Evolutionary conservation across 2,888 invertebrate genomes (phyloP).

Genomic region (Limnephilus marmoratus): DNA sequence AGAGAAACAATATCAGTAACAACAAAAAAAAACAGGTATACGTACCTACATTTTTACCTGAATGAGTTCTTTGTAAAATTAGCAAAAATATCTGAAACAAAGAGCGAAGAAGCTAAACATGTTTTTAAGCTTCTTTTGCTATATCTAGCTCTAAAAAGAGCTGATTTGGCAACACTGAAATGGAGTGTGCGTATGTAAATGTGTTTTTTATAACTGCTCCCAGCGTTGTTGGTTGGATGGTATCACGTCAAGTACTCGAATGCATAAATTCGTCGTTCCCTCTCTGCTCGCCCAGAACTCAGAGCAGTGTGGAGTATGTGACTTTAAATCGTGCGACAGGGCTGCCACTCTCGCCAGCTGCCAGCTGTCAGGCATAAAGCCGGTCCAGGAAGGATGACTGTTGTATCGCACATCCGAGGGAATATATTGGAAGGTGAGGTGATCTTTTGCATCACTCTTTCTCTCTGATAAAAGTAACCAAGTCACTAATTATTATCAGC

Average conservation of each 20-base stretch:
- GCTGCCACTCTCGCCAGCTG: background rate
- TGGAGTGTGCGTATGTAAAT: constrained; percentile 4
- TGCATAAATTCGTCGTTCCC: background rate
- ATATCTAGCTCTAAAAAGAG: too few species aligned
- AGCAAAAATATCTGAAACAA: too few species aligned
- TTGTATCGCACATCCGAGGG: background rate
- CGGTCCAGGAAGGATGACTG: background rate
- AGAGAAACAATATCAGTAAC: too few species aligned
- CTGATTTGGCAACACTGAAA: background rate
- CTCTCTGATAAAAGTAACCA: background rate
- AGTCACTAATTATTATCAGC: background rate
- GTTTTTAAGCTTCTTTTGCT: too few species aligned
- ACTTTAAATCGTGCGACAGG: background rate
- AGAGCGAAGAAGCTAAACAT: too few species aligned
- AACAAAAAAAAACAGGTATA: too few species aligned
- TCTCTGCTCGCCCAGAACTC: background rate
- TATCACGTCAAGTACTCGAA: background rate
- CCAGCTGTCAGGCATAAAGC: background rate
- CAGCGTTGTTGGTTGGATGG: constrained; percentile 2
- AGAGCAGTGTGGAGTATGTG: background rate
- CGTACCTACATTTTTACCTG: too few species aligned
- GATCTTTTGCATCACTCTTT: background rate
- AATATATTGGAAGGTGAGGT: background rate
- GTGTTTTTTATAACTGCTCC: background rate
- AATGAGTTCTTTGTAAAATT: too few species aligned